Base-by-base conservation (phyloP, 2,797 vertebrate genomes). In the Gymnothorax reevesii region DNA sequence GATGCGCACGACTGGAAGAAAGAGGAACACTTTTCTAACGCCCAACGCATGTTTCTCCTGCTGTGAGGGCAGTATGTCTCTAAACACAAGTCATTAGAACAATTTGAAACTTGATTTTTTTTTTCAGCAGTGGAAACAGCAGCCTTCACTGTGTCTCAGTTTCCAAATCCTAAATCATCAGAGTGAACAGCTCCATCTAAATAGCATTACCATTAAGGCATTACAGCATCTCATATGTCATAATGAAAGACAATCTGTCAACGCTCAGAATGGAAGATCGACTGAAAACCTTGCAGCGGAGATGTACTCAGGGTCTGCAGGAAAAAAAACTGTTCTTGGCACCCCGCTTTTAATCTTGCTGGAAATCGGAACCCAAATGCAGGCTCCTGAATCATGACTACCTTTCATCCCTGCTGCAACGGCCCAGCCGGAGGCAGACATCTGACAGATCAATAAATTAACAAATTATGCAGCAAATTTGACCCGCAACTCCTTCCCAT, bases 151-250 rank as follows among this genome's bases (percentile, higher is more conserved):
- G 2, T 75, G 42, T 20, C 75, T 42, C 33, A 42, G 52, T 79
- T 79, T 52, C 33, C 33, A 79, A 79, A 79, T 54, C 33, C 20
- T 13, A 54, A 22, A 52, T 42, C 12, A 52, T 54, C 17, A 79
- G 6, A 20, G 49, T 79, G 49, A 13, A 15, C 49, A 20, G 13
- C 75, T 4, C 49, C 22, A 17, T 22, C 33, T 15, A 79, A 54
- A 79, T 77, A 20, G 75, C 75, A 79, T 75, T 75, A 33, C 17
- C 33, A 42, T 79, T 79, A 79, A 79, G 54, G 75, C 4, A 49
- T 42, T 77, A 77, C 49, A 17, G 73, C 73, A 25, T 10, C 73
- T 42, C 73, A 75, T 27, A 15, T 75, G 33, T 75, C 13, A 75
- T 77, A 49, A 27, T 42, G 33, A 42, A 49, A 79, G 33, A 52